These are phyloP conservation scores for Radopholus similis DNA, from an alignment of 1,140 invertebrate genomes.

Conservation along the genomic window DNA sequence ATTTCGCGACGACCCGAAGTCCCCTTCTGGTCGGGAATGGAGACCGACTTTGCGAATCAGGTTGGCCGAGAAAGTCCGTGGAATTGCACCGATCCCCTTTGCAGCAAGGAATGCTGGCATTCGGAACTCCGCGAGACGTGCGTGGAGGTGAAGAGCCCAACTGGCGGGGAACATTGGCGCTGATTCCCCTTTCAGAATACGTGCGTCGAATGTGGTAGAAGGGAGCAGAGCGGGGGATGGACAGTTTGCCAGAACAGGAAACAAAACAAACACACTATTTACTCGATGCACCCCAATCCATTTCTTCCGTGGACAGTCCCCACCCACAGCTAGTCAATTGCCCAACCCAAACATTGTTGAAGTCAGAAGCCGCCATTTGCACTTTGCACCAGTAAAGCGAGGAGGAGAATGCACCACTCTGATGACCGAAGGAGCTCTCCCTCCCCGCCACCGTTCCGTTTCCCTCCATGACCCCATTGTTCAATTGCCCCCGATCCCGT, in stretches of 20 bases:
- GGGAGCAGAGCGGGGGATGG: neutral
- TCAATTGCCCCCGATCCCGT: neutral
- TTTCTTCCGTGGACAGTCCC: no score
- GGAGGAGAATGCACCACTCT: no score
- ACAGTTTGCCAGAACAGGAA: neutral
- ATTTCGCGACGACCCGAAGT: slow-evolving; percentile 57
- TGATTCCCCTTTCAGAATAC: no score
- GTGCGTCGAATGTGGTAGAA: slow-evolving; percentile 57
- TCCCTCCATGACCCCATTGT: neutral
- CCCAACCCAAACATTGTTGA: neutral
- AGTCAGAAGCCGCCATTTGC: no score
- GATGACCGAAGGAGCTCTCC: no score
- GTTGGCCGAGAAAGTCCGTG: neutral
- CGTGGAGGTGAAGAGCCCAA: no score
- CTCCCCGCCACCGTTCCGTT: neutral
- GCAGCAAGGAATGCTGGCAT: slow-evolving; percentile 53
- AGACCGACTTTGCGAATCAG: slow-evolving; percentile 58
- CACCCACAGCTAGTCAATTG: neutral
- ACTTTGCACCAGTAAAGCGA: no score
- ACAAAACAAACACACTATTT: no score
- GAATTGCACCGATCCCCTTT: slow-evolving; percentile 2
- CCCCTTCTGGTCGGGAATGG: slow-evolving; percentile 59
- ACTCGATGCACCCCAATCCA: no score
- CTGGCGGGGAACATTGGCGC: no score
- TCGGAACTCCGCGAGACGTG: slow-evolving; percentile 59